Conservation (phyloP, 2,797 vertebrate genomes). For the Arrhamphus sclerolepis region DNA sequence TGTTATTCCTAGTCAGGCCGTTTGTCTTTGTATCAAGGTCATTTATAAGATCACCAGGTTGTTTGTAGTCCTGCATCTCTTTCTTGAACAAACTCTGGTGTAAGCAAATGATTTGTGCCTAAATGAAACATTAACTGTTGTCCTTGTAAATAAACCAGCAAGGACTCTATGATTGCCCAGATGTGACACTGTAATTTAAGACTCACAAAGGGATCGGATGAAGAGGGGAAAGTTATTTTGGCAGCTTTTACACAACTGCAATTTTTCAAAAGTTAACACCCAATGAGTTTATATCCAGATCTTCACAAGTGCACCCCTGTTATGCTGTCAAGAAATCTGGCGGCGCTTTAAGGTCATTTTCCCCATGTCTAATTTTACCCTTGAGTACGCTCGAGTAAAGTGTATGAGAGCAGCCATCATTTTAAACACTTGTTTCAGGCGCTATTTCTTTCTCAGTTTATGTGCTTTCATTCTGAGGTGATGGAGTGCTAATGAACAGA, state of each 20-base stretch:
- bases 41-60: conserved; percentile 28
- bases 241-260: conserved; percentile 56
- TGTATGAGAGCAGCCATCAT: conserved; percentile 77
- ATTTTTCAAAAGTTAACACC: conserved; percentile 70
- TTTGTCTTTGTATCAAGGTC: conserved; percentile 39
- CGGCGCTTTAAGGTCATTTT: conserved; percentile 79
- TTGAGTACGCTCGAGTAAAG: conserved; percentile 79
- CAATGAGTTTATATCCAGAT: conserved; percentile 53
- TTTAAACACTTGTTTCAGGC: conserved; percentile 84
- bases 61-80: conserved; percentile 19
- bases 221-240: conserved; percentile 65
- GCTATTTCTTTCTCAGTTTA: conserved; percentile 76
- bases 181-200: conserved; percentile 60
- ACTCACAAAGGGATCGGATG: conserved; percentile 48
- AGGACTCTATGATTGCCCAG: conserved; percentile 55
- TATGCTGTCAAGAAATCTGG: conserved; percentile 61
- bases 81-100: conserved; percentile 24
- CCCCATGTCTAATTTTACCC: conserved; percentile 83
- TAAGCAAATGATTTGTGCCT: conserved; percentile 65
- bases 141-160: conserved; percentile 67
- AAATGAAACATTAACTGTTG: conserved; percentile 64
- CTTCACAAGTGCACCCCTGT: conserved; percentile 67
- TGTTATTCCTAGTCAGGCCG: conserved; percentile 18
- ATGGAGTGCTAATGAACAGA: conserved; percentile 77
- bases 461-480: conserved; percentile 74